Evolutionary conservation across 2,888 invertebrate genomes (phyloP), one percentile per base, ranked within the genome.

Genomic region (Drosophila lacicola): DNA sequence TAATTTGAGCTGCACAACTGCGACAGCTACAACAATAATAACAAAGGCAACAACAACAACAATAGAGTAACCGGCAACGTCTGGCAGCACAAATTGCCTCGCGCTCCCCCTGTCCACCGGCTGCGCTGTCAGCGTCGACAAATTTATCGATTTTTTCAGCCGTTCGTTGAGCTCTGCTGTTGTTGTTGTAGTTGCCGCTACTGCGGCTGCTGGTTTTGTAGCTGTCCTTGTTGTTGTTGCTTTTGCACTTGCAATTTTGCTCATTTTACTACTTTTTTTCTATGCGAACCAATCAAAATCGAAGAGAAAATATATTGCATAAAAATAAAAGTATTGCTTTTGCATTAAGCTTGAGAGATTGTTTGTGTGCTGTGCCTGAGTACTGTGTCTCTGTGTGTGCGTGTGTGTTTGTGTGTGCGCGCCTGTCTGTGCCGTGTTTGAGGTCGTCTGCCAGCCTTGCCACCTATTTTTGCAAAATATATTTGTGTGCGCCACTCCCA

Each of bases 71-170:
- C 80, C 78, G 70, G 82, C 73, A 63, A 54, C 70, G 69, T 80
- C 81, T 83, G 69, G 71, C 70, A 47, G 19, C 34, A 44, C 21
- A 51, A 39, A 33, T 14, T 51, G 56, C 66, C 29, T 57, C 36
- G 53, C 42, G 8, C 33, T n/a, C 11, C 17, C 10, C 17, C 5
- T 37, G 37, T 50, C 56, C 51, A 55, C 62, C 42, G 56, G 58
- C 64, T 49, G 60, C 63, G 77, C 54, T 78, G 78, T 49, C 61
- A 70, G 58, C 70, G 78, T 68, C 79, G 74, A 83, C 83, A 74
- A 72, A 82, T 74, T 77, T 86, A 83, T 83, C 74, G 83, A 84
- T 88, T 88, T 85, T 78, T 84, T 71, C 80, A 77, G 71, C 60
- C 49, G 17, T 54, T 57, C 46, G 46, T 42, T 45, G 19, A 33